These are phyloP conservation scores for Catharus bicknelli DNA, from an alignment of 2,113 vertebrate genomes.

Conservation along the genomic window DNA sequence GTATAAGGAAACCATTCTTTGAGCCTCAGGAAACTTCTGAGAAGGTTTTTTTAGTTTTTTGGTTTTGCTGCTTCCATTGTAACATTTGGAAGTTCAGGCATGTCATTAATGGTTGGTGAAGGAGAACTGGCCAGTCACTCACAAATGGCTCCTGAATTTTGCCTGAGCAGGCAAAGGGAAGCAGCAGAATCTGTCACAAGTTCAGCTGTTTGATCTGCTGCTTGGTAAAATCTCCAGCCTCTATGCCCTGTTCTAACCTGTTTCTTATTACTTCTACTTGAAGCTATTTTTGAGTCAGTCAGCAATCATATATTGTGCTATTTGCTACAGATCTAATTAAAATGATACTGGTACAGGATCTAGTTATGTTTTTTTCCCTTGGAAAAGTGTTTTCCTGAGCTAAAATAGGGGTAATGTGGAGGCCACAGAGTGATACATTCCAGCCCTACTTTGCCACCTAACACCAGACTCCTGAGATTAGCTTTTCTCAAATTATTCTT, in stretches of 20 bases:
- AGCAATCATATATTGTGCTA: background rate
- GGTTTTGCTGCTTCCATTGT: background rate
- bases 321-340: background rate
- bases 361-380: background rate
- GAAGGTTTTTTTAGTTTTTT: background rate
- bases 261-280: background rate
- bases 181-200: background rate
- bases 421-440: background rate
- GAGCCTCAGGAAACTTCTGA: background rate
- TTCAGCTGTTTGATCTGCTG: background rate
- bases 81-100: background rate
- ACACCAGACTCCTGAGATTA: background rate
- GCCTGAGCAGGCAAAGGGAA: background rate
- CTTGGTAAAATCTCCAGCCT: background rate
- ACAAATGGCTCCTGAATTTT: background rate
- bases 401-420: background rate
- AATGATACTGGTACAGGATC: background rate
- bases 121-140: background rate
- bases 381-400: background rate
- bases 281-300: background rate
- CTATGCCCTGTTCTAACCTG: background rate
- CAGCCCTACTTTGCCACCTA: background rate
- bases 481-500: background rate
- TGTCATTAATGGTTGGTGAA: background rate
- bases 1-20: background rate